Percentiles rank a stretch among this genome's conserved stretches.
Evolutionary conservation across 2,797 vertebrate genomes (phyloP).

Genomic region (Enteromius mattozi): DNA sequence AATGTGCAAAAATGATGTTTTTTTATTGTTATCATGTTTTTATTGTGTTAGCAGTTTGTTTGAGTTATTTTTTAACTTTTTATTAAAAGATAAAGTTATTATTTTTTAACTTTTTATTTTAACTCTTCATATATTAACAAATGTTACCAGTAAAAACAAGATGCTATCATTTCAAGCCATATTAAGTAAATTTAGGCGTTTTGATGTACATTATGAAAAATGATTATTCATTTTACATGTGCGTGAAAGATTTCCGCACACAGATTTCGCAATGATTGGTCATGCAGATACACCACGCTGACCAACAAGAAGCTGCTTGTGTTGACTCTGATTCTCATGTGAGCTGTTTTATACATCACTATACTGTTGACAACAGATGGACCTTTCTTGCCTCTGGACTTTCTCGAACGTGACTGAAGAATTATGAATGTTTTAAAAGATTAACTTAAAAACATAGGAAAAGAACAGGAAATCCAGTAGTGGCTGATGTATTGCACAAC

Average conservation of each 20-base stretch:
- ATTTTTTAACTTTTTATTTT: no score
- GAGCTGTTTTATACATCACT: not conserved
- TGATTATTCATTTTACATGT: not conserved
- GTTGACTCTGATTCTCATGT: not conserved
- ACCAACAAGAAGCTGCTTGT: conserved; percentile 2
- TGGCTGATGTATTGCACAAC: not conserved
- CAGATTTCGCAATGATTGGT: not conserved
- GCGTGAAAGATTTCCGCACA: conserved; percentile 11
- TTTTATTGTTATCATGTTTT: no score
- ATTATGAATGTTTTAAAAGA: not conserved
- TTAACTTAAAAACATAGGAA: not conserved
- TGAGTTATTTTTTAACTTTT: no score
- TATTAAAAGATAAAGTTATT: no score
- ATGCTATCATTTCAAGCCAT: not conserved
- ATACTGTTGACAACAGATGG: not conserved
- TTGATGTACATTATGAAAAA: not conserved
- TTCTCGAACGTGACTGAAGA: not conserved
- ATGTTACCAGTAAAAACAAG: no score
- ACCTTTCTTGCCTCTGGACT: not conserved
- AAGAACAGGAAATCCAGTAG: not conserved
- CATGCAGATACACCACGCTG: not conserved
- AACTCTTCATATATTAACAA: not conserved
- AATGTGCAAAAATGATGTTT: no score
- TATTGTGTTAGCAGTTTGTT: no score
- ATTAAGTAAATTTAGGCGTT: not conserved